A percentile compares a stretch with the other conserved stretches of the same genome.
Conservation (phyloP, 2,113 vertebrate species). For the Spea multiplicata region DNA sequence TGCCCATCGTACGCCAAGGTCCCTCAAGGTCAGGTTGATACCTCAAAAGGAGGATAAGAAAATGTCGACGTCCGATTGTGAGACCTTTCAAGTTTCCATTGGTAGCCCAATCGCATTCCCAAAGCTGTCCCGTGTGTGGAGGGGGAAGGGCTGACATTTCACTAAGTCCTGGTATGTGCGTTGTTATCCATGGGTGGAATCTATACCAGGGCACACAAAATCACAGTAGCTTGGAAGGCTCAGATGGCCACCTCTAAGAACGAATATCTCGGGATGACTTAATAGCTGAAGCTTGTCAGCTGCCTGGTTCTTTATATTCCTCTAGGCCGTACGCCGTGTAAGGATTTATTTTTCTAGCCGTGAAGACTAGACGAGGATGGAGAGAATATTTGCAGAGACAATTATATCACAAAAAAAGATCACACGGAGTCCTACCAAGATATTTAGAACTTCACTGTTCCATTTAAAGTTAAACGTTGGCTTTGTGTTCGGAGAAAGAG, state of each 20-base stretch:
- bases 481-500: no score
- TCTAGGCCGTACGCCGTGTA: not conserved
- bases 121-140: not conserved
- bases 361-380: not conserved
- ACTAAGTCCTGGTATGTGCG: slow-evolving; percentile 16
- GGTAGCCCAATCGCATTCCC: slow-evolving; percentile 7
- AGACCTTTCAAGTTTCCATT: not conserved
- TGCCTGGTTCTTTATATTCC: not conserved
- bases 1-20: not conserved
- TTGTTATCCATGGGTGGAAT: slow-evolving; percentile 28
- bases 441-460: not conserved
- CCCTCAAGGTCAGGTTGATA: slow-evolving; percentile 6
- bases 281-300: slow-evolving; percentile 18
- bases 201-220: slow-evolving; percentile 23
- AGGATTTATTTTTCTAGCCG: not conserved
- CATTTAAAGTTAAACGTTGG: no score
- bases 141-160: slow-evolving; percentile 33
- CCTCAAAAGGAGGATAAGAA: not conserved
- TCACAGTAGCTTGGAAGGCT: not conserved
- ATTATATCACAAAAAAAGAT: no score
- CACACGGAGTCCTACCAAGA: not conserved
- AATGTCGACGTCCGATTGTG: not conserved
- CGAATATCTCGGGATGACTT: not conserved
- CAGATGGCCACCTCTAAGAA: not conserved
- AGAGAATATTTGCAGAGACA: no score